A percentile compares a stretch with the other conserved stretches of the same genome.
These are phyloP conservation scores for Chaetodon auriga DNA, from an alignment of 2,113 vertebrate genomes.

Conservation along the genomic window DNA sequence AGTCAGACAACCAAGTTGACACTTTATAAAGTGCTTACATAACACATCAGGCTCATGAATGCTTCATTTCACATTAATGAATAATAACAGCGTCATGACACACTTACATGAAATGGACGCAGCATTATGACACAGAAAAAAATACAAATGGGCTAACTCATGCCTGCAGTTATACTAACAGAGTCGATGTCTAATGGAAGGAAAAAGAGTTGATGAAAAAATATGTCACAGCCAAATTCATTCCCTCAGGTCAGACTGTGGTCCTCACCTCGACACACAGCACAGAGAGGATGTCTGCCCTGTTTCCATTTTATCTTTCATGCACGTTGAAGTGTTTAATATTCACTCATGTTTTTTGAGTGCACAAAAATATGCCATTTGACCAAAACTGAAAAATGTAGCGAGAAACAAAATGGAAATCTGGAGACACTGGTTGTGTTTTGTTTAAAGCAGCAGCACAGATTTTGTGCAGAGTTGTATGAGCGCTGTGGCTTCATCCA, in stretches of 20 bases:
- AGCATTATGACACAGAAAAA: conserved; percentile 35
- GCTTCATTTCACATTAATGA: conserved; percentile 70
- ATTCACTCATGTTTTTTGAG: not conserved
- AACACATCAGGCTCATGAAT: conserved; percentile 76
- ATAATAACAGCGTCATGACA: conserved; percentile 50
- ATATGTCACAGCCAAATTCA: conserved; percentile 18
- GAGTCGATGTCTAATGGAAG: conserved; percentile 28
- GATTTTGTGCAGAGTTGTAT: not conserved
- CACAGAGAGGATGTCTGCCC: not conserved
- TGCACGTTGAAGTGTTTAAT: not conserved
- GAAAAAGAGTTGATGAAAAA: conserved; percentile 8
- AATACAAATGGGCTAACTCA: conserved; percentile 43
- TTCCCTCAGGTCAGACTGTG: conserved; percentile 11
- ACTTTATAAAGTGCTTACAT: conserved; percentile 76
- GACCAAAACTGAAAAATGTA: not conserved
- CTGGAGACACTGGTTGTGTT: not conserved
- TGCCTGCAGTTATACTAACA: conserved; percentile 36
- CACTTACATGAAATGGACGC: conserved; percentile 40
- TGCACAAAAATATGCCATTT: not conserved
- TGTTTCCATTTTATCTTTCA: conserved; percentile 2
- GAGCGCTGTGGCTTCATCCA: not conserved
- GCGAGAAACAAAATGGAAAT: not conserved
- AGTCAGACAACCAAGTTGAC: conserved; percentile 81
- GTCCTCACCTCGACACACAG: not conserved
- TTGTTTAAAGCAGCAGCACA: not conserved